A percentile compares a stretch with the other conserved stretches of the same genome.
These are phyloP conservation scores for Oligia fasciuncula DNA, from an alignment of 2,888 invertebrate species.

Conservation along the genomic window DNA sequence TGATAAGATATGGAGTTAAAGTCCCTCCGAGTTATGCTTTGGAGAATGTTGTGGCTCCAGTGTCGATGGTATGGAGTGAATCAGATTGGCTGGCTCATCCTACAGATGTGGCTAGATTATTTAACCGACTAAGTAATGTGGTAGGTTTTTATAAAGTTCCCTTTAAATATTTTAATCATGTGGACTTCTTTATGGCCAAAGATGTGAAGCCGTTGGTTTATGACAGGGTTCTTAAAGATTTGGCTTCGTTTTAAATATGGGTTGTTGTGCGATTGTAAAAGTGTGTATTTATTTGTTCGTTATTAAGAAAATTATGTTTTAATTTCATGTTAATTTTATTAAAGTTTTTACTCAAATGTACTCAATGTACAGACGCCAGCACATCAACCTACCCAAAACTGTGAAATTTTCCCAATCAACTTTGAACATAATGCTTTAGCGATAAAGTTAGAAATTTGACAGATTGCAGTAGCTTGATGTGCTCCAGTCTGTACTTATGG, in stretches of 20 bases:
- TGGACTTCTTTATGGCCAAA: conserved; percentile 81
- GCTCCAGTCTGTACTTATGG: background rate
- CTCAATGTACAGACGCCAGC: too few relatives aligned
- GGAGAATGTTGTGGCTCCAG: conserved; percentile 74
- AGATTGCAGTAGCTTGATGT: too few relatives aligned
- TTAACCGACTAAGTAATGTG: conserved; percentile 86
- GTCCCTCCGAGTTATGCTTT: conserved; percentile 78
- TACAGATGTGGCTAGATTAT: conserved; percentile 88
- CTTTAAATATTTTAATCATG: conserved; percentile 82
- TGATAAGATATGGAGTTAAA: conserved; percentile 72
- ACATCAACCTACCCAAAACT: too few relatives aligned
- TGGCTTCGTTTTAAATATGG: conserved; percentile 32
- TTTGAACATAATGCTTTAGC: too few relatives aligned
- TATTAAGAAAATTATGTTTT: background rate
- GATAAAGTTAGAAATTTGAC: too few relatives aligned
- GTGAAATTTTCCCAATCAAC: too few relatives aligned
- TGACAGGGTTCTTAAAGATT: conserved; percentile 64
- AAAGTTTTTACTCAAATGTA: background rate
- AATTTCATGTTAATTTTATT: background rate
- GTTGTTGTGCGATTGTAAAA: background rate
- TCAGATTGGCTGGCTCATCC: conserved; percentile 92
- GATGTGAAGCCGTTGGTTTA: conserved; percentile 77
- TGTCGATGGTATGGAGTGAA: conserved; percentile 79
- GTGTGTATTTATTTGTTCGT: background rate
- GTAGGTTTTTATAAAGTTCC: conserved; percentile 90